Conservation (phyloP, 2,113 vertebrate species). For the Cryptoleucopteryx plumbea region DNA sequence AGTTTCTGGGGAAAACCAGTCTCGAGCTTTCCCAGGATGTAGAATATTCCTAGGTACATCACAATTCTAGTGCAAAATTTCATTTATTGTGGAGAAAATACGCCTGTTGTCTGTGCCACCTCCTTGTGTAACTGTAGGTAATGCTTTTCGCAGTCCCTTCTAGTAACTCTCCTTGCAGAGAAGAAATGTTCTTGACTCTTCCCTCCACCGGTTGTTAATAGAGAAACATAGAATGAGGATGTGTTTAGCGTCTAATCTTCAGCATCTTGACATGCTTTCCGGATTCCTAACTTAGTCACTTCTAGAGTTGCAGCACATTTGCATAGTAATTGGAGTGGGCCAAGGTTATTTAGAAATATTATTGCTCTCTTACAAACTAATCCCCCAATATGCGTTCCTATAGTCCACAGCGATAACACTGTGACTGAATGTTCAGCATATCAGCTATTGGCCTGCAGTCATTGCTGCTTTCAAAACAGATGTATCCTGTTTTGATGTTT, state of each 20-base stretch:
- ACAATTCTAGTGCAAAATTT: not conserved
- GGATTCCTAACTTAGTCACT: not conserved
- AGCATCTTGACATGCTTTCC: not conserved
- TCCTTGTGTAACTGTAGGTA: not conserved
- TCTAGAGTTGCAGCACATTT: not conserved
- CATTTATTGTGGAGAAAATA: not conserved
- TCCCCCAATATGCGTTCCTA: not conserved
- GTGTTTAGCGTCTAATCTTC: not conserved
- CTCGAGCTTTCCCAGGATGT: not conserved
- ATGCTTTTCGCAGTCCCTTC: not conserved
- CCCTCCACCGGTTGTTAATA: not conserved
- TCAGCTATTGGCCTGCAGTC: not conserved
- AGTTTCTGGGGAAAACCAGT: not conserved
- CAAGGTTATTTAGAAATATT: not conserved
- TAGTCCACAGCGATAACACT: not conserved
- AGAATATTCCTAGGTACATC: not conserved
- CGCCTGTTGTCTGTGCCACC: not conserved
- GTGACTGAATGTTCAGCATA: not conserved
- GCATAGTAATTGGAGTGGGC: not conserved
- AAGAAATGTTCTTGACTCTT: not conserved
- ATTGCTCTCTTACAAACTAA: not conserved
- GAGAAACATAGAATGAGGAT: not conserved
- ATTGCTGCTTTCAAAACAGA: not conserved
- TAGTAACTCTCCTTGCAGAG: not conserved
- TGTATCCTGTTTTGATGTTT: not conserved